phyloP scores from a whole-genome alignment of 2,113 vertebrate species.

The Melanotaenia duboulayi region DNA sequence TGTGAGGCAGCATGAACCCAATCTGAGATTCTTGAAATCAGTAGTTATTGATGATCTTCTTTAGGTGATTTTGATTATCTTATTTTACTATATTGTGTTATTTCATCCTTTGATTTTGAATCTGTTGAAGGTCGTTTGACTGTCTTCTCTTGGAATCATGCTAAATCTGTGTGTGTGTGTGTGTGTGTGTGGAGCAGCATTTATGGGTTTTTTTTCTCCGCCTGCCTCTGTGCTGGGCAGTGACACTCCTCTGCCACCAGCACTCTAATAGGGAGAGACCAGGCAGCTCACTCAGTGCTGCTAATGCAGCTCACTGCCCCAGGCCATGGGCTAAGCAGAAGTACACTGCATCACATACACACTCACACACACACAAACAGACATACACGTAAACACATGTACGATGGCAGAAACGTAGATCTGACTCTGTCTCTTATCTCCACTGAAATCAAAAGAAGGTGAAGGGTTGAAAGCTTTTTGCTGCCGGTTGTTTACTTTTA shows the following conservation, averaged over 20 bases:
- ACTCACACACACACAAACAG: conserved; percentile 32
- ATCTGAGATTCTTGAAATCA: background rate
- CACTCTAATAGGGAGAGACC: conserved; percentile 78
- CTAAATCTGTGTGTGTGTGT: conserved; percentile 5
- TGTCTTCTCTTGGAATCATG: conserved; percentile 39
- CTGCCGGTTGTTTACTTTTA: conserved; percentile 37
- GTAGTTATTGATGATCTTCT: background rate
- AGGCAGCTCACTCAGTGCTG: conserved; percentile 75
- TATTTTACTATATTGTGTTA: background rate
- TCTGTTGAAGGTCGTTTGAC: conserved; percentile 22
- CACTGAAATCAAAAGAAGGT: conserved; percentile 57
- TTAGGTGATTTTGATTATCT: background rate
- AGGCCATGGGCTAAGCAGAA: conserved; percentile 77
- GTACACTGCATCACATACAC: conserved; percentile 55
- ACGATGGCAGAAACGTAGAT: conserved; percentile 37
- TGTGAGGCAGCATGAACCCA: background rate
- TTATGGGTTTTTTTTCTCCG: conserved; percentile 21
- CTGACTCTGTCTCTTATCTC: conserved; percentile 46
- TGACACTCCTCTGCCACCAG: conserved; percentile 81
- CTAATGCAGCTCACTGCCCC: conserved; percentile 80
- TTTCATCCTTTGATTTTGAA: conserved; percentile 14
- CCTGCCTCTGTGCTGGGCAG: conserved; percentile 48
- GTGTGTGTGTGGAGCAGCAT: conserved; percentile 15
- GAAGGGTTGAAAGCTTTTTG: conserved; percentile 4
- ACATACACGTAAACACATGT: conserved; percentile 43